Conservation (phyloP, 1,140 invertebrate genomes). For the Tetramorium alpestre region DNA sequence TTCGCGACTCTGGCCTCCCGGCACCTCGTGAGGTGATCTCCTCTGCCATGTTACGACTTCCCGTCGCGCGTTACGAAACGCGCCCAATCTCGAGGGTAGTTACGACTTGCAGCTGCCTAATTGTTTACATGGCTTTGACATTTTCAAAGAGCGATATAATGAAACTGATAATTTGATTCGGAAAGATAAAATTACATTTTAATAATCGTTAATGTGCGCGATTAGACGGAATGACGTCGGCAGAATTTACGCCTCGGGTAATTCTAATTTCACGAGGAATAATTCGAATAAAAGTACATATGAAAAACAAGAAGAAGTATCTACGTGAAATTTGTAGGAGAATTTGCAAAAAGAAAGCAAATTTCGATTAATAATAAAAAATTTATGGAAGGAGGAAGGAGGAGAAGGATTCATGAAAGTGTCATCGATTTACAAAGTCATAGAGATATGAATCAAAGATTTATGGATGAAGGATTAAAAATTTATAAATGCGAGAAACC, state of each 20-base stretch:
- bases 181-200: conserved; percentile 2
- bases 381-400: not conserved
- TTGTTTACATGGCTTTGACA: not conserved
- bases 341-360: not conserved
- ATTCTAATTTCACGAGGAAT: not conserved
- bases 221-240: not conserved
- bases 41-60: not conserved
- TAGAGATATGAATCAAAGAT: not conserved
- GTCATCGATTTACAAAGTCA: not conserved
- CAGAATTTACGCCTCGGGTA: not conserved
- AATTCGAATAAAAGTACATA: not conserved
- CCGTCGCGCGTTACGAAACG: conserved; percentile 21
- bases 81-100: not conserved
- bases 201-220: not conserved
- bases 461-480: not conserved
- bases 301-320: not conserved
- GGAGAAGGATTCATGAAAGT: not conserved
- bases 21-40: not conserved
- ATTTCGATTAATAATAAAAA: not conserved
- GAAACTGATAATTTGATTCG: not conserved
- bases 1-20: not conserved
- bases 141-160: not conserved
- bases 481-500: not conserved
- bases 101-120: not conserved
- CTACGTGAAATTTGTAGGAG: not conserved